Evolutionary conservation across 2,113 vertebrate species (phyloP).

Genomic region (Lepus americanus): DNA sequence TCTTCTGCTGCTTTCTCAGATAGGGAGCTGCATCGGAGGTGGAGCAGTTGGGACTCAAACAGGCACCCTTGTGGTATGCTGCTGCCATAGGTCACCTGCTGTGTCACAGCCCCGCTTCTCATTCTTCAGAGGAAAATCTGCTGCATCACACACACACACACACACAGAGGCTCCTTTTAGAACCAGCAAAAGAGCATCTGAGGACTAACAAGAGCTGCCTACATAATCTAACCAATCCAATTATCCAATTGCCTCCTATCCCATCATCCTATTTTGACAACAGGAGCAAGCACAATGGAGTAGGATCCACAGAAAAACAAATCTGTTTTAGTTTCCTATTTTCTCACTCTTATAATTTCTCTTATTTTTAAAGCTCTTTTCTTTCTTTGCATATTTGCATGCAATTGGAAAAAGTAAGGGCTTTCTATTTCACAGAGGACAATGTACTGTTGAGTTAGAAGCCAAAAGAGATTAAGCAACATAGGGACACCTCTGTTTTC

Average conservation of each 20-base stretch:
- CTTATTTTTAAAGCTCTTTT: not conserved
- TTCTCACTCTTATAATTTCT: not conserved
- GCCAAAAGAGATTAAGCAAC: not conserved
- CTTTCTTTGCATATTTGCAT: not conserved
- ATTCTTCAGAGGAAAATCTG: not conserved
- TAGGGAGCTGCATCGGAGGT: no score
- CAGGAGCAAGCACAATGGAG: not conserved
- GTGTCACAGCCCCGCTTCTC: no score
- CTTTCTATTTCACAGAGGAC: not conserved
- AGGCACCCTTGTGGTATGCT: no score
- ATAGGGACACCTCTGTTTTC: not conserved
- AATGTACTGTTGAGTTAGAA: constrained; percentile 24
- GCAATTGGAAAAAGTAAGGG: not conserved
- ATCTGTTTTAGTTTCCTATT: not conserved
- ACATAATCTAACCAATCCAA: not conserved
- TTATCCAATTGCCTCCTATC: no score
- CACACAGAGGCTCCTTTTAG: not conserved
- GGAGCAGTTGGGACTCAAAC: no score
- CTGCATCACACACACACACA: not conserved
- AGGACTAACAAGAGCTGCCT: not conserved
- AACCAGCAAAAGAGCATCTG: not conserved
- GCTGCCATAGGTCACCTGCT: no score
- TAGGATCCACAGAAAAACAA: constrained; percentile 13
- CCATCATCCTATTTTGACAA: not conserved
- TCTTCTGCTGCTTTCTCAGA: no score